Conservation (phyloP, 2,888 invertebrate genomes). For the Agelastica alni region DNA sequence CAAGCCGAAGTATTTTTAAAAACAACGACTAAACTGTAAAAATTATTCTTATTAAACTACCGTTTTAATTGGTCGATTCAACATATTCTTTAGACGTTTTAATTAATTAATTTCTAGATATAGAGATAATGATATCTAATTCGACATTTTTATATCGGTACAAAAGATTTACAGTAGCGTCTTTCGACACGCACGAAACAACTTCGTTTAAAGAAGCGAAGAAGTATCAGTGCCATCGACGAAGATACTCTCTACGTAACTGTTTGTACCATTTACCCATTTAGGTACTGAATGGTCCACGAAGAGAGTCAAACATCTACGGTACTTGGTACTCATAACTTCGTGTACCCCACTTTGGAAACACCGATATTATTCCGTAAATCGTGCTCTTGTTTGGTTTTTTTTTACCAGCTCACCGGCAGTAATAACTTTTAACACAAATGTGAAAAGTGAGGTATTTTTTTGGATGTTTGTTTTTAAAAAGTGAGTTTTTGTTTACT, state of each 20-base stretch:
- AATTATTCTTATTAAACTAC: too few species aligned
- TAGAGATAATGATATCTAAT: too few species aligned
- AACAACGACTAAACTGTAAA: too few species aligned
- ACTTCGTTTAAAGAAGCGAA: too few species aligned
- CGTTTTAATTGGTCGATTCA: too few species aligned
- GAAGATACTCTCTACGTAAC: slow-evolving; percentile 10
- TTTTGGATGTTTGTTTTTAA: neutral
- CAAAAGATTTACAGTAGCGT: too few species aligned
- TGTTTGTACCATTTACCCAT: slow-evolving; percentile 18
- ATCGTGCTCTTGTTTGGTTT: slow-evolving; percentile 43
- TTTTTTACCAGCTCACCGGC: slow-evolving; percentile 11
- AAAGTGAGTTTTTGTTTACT: slow-evolving; percentile 11
- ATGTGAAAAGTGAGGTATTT: slow-evolving; percentile 3
- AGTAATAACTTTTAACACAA: slow-evolving; percentile 17
- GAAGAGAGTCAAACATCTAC: slow-evolving; percentile 15
- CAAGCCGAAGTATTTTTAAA: too few species aligned
- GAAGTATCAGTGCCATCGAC: slow-evolving; percentile 4
- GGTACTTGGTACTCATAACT: slow-evolving; percentile 10
- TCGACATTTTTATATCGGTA: too few species aligned
- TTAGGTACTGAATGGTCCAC: slow-evolving; percentile 18
- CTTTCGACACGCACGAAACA: too few species aligned
- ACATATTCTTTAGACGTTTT: too few species aligned
- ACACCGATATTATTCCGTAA: slow-evolving; percentile 39
- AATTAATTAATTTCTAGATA: too few species aligned
- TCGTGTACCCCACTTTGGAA: slow-evolving; percentile 13